Conservation (phyloP, 2,888 invertebrate species). For the Zygothrica quintamaculata region DNA sequence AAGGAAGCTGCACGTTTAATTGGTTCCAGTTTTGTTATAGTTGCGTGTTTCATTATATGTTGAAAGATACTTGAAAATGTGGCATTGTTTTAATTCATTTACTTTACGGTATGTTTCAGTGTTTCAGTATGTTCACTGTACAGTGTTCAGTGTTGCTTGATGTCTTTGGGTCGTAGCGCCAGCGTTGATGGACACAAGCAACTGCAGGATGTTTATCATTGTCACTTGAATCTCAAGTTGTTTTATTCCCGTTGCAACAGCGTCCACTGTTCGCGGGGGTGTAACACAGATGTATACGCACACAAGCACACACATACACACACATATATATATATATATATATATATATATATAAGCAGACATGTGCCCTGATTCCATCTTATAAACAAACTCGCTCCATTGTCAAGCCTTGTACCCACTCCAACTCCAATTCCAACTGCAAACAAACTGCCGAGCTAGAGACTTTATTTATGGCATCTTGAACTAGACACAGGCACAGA, state of each 20-base stretch:
- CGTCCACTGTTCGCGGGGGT: slow-evolving; percentile 53
- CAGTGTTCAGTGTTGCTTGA: not conserved
- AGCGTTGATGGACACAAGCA: slow-evolving; percentile 56
- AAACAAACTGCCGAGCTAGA: slow-evolving; percentile 32
- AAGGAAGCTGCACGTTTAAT: slow-evolving; percentile 14
- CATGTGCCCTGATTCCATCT: slow-evolving; percentile 34
- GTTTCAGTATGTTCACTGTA: not conserved
- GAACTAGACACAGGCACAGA: slow-evolving; percentile 21
- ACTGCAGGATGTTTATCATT: slow-evolving; percentile 79
- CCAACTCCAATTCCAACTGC: slow-evolving; percentile 19
- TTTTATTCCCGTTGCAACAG: slow-evolving; percentile 42
- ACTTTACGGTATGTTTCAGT: slow-evolving; percentile 2
- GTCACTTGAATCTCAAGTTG: slow-evolving; percentile 74
- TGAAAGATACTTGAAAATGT: slow-evolving; percentile 61
- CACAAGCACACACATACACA: slow-evolving; percentile 7
- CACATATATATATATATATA: slow-evolving; percentile 3
- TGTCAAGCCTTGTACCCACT: slow-evolving; percentile 8
- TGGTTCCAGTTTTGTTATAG: slow-evolving; percentile 11
- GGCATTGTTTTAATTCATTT: slow-evolving; percentile 26
- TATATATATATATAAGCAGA: slow-evolving; percentile 3
- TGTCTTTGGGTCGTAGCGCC: slow-evolving; percentile 37
- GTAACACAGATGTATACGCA: slow-evolving; percentile 27
- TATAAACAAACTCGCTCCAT: slow-evolving; percentile 32
- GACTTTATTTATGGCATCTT: slow-evolving; percentile 65
- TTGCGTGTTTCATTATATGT: slow-evolving; percentile 30